Evolutionary conservation across 2,888 invertebrate species (phyloP).

Genomic region (Cryptus armator): DNA sequence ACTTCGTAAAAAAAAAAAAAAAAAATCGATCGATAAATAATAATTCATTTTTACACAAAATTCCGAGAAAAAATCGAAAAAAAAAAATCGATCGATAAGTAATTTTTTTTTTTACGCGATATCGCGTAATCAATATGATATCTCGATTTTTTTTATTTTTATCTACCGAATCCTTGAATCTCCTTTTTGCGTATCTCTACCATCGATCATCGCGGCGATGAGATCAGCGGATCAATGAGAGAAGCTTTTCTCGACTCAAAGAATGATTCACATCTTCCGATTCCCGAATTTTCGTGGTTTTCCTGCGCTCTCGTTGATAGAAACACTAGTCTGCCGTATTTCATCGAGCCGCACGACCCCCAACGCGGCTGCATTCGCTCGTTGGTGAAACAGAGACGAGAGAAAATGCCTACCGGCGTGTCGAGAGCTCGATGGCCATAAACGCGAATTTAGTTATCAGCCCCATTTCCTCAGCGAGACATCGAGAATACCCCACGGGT

Average conservation of each 20-base stretch:
- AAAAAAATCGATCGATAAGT: too few relatives aligned
- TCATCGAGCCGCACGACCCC: conserved; percentile 30
- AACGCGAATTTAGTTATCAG: conserved; percentile 82
- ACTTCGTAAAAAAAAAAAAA: background rate
- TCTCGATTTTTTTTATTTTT: conserved; percentile 26
- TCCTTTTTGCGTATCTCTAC: conserved; percentile 40
- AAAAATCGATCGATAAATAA: background rate
- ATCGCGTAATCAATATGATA: background rate
- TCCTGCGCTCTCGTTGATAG: conserved; percentile 9
- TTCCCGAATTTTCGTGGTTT: conserved; percentile 58
- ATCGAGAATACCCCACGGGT: conserved; percentile 75
- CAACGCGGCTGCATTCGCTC: background rate
- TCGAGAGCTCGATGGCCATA: conserved; percentile 71
- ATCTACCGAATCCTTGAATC: conserved; percentile 17
- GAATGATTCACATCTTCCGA: conserved; percentile 53
- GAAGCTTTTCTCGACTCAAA: conserved; percentile 9
- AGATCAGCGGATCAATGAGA: conserved; percentile 31
- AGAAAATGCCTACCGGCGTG: conserved; percentile 41
- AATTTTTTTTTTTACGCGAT: background rate
- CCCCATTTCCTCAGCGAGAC: conserved; percentile 54
- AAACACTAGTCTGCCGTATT: background rate
- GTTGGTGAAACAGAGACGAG: conserved; percentile 4
- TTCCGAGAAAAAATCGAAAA: background rate
- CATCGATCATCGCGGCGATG: conserved; percentile 56
- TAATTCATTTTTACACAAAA: background rate